Evolutionary conservation across 2,113 vertebrate species (phyloP).

Genomic region (Cathartes aura): DNA sequence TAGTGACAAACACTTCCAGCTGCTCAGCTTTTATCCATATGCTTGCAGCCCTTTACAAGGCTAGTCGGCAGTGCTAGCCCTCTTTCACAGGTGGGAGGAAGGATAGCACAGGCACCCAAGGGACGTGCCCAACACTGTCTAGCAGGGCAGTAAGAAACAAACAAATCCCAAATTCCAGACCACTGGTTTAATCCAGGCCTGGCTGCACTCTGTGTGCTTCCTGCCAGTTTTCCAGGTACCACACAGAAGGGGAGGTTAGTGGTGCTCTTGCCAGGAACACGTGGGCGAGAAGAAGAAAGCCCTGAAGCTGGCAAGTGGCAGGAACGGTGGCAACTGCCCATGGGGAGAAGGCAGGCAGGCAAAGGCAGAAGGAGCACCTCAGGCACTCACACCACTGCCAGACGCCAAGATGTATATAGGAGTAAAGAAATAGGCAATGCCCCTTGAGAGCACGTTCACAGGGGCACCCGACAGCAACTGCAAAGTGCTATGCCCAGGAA

Average conservation of each 20-base stretch:
- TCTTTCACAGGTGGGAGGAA: background rate
- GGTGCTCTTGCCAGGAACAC: background rate
- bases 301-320: background rate
- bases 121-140: background rate
- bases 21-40: background rate
- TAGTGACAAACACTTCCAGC: background rate
- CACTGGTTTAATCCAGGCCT: background rate
- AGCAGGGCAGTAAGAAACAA: background rate
- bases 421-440: background rate
- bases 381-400: background rate
- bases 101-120: background rate
- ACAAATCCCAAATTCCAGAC: background rate
- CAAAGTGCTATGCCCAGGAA: background rate
- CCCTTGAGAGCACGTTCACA: rapidly evolving
- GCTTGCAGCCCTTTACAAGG: background rate
- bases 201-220: background rate
- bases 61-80: background rate
- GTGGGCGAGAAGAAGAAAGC: background rate
- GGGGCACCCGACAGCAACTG: background rate
- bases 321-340: background rate
- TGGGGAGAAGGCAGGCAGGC: background rate
- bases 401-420: rapidly evolving
- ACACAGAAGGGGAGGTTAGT: background rate
- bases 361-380: background rate
- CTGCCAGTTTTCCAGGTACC: background rate